A percentile compares a stretch with the other conserved stretches of the same genome.
phyloP scores from a whole-genome alignment of 2,113 vertebrate genomes.

The Melanerpes formicivorus region DNA sequence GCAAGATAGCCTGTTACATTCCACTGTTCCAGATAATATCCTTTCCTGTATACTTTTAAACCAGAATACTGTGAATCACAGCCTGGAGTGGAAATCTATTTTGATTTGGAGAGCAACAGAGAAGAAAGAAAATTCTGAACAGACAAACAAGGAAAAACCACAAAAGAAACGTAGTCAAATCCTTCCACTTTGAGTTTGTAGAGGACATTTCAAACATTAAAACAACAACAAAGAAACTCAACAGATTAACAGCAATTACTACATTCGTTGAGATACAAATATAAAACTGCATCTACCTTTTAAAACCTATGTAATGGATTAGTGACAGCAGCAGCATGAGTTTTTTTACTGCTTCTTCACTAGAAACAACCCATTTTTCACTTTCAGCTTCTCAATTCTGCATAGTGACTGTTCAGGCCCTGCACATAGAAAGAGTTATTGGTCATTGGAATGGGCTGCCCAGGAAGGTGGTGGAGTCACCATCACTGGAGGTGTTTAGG shows the following conservation, averaged over 20 bases:
- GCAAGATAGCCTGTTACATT: not conserved
- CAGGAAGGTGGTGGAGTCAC: too few species aligned
- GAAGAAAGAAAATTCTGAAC: not conserved
- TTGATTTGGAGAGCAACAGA: not conserved
- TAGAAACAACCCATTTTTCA: not conserved
- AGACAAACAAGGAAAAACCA: not conserved
- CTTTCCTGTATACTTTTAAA: not conserved
- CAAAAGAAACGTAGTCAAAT: not conserved
- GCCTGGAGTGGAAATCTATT: not conserved
- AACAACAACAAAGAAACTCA: not conserved
- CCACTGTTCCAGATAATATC: not conserved
- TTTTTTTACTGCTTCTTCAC: not conserved
- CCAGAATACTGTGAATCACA: not conserved
- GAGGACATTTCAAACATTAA: not conserved
- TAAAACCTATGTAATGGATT: not conserved
- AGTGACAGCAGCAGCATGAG: not conserved
- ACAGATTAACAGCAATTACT: not conserved
- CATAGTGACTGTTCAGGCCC: rapidly evolving
- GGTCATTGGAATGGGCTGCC: too few species aligned
- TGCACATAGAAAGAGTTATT: not conserved
- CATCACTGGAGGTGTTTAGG: too few species aligned
- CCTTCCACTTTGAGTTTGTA: not conserved
- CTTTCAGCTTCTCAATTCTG: not conserved
- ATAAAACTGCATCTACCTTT: not conserved
- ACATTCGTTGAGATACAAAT: not conserved